Percentiles rank a stretch among this genome's conserved stretches.
Conservation (phyloP, 2,797 vertebrate genomes). For the Myripristis jacobus region DNA sequence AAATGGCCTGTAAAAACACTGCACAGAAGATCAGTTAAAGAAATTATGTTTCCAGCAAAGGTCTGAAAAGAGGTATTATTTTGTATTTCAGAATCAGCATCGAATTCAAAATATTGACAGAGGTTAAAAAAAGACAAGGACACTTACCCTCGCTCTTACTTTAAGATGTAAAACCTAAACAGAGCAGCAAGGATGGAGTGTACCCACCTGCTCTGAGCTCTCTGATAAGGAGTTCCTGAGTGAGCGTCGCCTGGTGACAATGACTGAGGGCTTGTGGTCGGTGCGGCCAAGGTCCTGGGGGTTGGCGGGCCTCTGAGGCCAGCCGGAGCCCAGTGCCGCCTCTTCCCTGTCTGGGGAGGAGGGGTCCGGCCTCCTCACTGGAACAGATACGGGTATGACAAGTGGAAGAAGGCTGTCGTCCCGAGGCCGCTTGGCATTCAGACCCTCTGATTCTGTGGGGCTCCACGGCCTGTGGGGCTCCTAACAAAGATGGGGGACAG, state of each 20-base stretch:
- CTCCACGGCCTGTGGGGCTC: slow-evolving; percentile 83
- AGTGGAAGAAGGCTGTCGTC: slow-evolving; percentile 92
- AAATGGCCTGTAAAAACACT: neutral
- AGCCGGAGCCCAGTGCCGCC: slow-evolving; percentile 76
- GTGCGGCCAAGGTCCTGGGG: slow-evolving; percentile 78
- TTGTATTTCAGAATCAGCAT: neutral
- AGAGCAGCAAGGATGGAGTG: neutral
- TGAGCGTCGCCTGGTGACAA: slow-evolving; percentile 92
- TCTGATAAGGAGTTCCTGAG: slow-evolving; percentile 88
- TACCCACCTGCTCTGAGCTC: slow-evolving; percentile 86
- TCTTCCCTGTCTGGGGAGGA: slow-evolving; percentile 81
- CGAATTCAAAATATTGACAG: neutral
- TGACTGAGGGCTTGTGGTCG: slow-evolving; percentile 93
- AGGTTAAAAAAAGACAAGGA: neutral
- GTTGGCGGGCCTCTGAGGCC: slow-evolving; percentile 72
- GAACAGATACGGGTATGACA: slow-evolving; percentile 97
- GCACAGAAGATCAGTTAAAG: neutral
- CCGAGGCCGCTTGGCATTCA: slow-evolving; percentile 83
- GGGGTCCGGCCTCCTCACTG: slow-evolving; percentile 87
- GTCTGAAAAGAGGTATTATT: no score
- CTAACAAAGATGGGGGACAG: slow-evolving; percentile 34
- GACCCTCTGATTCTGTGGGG: slow-evolving; percentile 72
- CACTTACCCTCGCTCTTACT: neutral
- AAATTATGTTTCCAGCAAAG: no score
- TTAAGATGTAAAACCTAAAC: neutral